Base-by-base conservation (phyloP, 2,113 vertebrate species). In the Tylochromis polylepis region DNA sequence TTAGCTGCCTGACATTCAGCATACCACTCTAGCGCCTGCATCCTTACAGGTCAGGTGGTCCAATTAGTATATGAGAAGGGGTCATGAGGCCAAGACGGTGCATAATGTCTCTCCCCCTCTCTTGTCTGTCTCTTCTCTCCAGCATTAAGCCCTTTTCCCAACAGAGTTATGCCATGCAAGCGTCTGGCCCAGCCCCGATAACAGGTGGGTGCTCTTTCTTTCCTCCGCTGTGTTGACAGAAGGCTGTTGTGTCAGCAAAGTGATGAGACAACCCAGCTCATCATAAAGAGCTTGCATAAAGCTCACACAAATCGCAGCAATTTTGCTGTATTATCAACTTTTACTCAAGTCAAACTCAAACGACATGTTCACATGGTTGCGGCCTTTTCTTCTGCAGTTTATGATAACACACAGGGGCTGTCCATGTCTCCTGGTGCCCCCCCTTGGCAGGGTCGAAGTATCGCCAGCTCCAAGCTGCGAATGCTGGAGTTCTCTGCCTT, bases 401-500 rank as follows among this genome's bases (percentile, higher is more conserved):
- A 98, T 86, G 97, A 99, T 84, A 97, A 97, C 95, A 93, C 97
- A 1, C 72, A 96, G 6, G 97, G 97, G 9, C 95, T 97, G 8
- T 96, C 97, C 11, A 95, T 97, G 92, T 97, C 96, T 16, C 96
- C 97, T 0, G 95, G 96, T 3, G 96, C 96, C 27, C 97, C 98
- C 49, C 96, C 97, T 1, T 98, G 98, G 98, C 98, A 97, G 94
- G 98, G 98, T 83, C 96, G 98, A 91, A 96, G 97, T 14, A 98
- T 99, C 87, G 97, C 98, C 91, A 97, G 97, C 95, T 97, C 97
- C 91, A 98, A 97, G 92, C 97, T 99, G 84, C 97, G 97, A 92
- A 98, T 99, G 97, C 93, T 99, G 91, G 98, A 99, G 94, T 99
- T 99, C 94, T 99, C 98, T 1, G 97, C 98, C 31, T 99, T 98